phyloP scores from a whole-genome alignment of 2,113 vertebrate species.

The Tinamus guttatus region DNA sequence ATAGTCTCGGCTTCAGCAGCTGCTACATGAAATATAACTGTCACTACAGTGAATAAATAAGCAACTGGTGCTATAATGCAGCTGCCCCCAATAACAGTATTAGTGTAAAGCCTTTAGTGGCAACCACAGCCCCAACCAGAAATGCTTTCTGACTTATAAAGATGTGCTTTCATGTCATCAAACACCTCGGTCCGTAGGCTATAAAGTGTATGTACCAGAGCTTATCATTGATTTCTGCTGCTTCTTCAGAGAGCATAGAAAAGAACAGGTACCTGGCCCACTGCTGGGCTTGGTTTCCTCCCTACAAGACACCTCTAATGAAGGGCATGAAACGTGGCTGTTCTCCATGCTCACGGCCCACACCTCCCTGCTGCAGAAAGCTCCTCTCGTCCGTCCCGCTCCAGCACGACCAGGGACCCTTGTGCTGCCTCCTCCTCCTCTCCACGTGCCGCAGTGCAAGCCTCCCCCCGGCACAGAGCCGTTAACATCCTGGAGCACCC shows the following conservation, averaged over 20 bases:
- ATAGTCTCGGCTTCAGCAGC: constrained; percentile 76
- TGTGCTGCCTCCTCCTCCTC: not conserved
- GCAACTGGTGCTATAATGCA: constrained; percentile 70
- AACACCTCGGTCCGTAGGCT: not conserved
- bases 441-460: fast-evolving
- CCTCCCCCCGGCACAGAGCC: not conserved
- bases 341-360: not conserved
- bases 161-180: not conserved
- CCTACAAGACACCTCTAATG: not conserved
- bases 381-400: fast-evolving
- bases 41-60: constrained; percentile 79
- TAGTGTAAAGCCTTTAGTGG: constrained; percentile 70
- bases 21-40: constrained; percentile 74
- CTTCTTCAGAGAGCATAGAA: not conserved
- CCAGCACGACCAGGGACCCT: fast-evolving
- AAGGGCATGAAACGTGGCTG: fast-evolving
- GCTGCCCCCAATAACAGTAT: constrained; percentile 75
- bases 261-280: not conserved
- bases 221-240: not conserved
- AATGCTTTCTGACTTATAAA: constrained; percentile 45
- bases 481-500: not conserved
- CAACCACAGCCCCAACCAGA: constrained; percentile 46
- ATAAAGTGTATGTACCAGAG: not conserved
- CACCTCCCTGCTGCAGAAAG: not conserved
- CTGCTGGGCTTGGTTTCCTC: not conserved